phyloP scores from a whole-genome alignment of 2,113 vertebrate species.

The Lepus americanus region DNA sequence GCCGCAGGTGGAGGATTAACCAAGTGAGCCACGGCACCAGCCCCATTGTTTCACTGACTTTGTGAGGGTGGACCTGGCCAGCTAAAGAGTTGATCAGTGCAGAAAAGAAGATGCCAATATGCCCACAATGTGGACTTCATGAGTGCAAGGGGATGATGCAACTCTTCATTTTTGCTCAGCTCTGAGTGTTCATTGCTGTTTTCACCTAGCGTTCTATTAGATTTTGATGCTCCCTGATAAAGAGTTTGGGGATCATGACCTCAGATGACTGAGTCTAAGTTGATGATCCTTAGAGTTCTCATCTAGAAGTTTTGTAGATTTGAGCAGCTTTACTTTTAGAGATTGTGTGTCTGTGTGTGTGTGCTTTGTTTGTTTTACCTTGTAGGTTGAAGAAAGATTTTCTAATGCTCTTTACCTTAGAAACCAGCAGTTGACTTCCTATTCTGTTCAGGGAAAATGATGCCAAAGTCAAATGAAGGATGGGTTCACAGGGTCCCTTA shows the following conservation, averaged over 20 bases:
- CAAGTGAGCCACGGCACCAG: no score
- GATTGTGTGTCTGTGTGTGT: conserved; percentile 17
- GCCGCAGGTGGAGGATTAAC: no score
- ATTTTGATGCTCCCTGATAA: neutral
- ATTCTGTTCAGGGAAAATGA: conserved; percentile 73
- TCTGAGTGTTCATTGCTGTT: conserved; percentile 28
- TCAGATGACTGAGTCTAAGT: neutral
- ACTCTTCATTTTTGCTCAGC: neutral
- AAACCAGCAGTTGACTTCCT: conserved; percentile 80
- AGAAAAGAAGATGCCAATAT: conserved; percentile 15
- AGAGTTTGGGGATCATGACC: neutral
- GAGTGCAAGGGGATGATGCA: neutral
- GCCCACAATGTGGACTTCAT: neutral
- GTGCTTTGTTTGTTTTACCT: conserved; percentile 4
- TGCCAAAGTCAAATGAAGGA: conserved; percentile 76
- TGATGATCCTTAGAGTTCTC: conserved; percentile 62
- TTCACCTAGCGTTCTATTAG: neutral
- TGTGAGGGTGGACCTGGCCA: neutral
- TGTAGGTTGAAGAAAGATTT: conserved; percentile 49
- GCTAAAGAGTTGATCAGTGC: neutral
- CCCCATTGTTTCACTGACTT: no score
- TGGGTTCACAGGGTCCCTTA: conserved; percentile 57
- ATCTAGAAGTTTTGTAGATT: conserved; percentile 74
- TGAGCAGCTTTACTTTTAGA: conserved; percentile 80
- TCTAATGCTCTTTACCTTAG: conserved; percentile 49